Evolutionary conservation across 2,888 invertebrate species (phyloP).

Genomic region (Epinotia bilunana): DNA sequence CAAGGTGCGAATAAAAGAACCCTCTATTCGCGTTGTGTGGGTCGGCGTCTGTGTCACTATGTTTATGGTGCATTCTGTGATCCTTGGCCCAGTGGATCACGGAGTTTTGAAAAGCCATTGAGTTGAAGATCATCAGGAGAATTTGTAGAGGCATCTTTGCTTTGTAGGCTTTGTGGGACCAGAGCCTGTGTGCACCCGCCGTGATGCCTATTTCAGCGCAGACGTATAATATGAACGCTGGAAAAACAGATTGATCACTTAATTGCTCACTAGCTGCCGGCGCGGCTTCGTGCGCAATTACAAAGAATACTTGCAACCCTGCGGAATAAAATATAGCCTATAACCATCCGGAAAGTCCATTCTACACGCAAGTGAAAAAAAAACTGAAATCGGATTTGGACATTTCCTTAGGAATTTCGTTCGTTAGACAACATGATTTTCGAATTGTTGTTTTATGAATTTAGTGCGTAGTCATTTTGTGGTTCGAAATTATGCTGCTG

Average conservation of each 20-base stretch:
- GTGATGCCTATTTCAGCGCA: neutral
- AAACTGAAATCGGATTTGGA: no score
- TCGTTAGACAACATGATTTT: no score
- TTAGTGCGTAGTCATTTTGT: no score
- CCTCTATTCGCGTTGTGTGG: constrained; percentile 91
- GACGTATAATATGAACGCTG: neutral
- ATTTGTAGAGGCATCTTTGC: constrained; percentile 60
- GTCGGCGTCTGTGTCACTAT: constrained; percentile 61
- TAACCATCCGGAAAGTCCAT: no score
- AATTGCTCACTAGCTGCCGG: neutral
- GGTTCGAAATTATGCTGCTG: no score
- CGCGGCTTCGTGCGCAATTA: no score
- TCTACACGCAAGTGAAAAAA: no score
- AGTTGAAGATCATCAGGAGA: constrained; percentile 59
- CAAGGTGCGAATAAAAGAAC: constrained; percentile 93
- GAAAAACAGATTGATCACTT: neutral
- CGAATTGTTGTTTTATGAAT: no score
- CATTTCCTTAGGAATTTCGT: no score
- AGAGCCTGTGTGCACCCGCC: constrained; percentile 39
- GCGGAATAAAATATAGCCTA: no score
- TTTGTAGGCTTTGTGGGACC: constrained; percentile 62
- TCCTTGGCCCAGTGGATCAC: constrained; percentile 85
- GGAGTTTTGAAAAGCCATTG: constrained; percentile 75
- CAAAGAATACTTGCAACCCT: no score
- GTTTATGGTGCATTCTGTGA: constrained; percentile 90